These are phyloP conservation scores for Caloenas nicobarica DNA, from an alignment of 2,113 vertebrate genomes.

Conservation along the genomic window DNA sequence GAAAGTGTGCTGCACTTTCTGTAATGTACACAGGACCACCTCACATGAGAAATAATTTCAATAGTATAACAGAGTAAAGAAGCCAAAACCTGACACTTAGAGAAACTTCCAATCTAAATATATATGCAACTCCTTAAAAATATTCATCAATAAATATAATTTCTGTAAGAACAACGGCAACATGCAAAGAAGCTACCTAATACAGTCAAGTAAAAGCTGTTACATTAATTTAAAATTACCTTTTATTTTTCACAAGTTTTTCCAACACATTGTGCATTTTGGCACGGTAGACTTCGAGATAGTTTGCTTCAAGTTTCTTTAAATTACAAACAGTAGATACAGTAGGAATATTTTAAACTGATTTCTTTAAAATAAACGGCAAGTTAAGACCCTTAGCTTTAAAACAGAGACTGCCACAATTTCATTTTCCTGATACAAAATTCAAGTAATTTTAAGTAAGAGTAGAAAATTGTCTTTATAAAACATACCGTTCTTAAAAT, in stretches of 20 bases:
- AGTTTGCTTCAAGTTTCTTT: conserved; percentile 78
- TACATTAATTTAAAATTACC: conserved; percentile 60
- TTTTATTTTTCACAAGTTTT: conserved; percentile 77
- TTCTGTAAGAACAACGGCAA: neutral
- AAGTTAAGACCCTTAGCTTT: conserved; percentile 59
- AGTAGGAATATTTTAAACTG: conserved; percentile 65
- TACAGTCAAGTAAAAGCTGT: neutral
- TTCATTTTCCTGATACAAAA: conserved; percentile 76
- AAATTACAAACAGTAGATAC: conserved; percentile 81
- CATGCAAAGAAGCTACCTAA: neutral
- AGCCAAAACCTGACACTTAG: neutral
- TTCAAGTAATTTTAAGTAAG: conserved; percentile 79
- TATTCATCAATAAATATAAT: neutral
- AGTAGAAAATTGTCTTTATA: conserved; percentile 56
- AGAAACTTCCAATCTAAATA: neutral
- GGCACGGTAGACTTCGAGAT: conserved; percentile 63
- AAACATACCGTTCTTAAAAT: conserved; percentile 54
- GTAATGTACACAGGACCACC: neutral
- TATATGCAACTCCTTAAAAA: neutral
- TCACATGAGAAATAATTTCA: neutral
- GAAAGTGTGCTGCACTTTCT: neutral
- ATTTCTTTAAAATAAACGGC: conserved; percentile 64
- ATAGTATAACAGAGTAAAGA: neutral
- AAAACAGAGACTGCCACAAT: conserved; percentile 38
- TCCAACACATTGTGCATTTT: conserved; percentile 69